phyloP scores from a whole-genome alignment of 2,113 vertebrate species.

The Scartelaos histophorus region DNA sequence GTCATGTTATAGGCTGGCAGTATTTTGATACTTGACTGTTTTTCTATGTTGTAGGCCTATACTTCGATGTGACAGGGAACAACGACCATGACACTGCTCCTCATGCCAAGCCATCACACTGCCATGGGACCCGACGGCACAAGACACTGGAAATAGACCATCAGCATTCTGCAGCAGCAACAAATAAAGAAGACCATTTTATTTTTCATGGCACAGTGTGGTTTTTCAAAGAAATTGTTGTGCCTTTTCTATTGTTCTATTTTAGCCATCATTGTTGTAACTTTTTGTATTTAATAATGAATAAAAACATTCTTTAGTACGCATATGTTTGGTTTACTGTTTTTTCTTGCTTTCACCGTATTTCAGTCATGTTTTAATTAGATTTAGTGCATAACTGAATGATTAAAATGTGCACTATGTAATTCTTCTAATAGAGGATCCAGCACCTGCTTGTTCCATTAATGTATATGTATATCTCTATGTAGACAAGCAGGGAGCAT shows the following conservation, averaged over 20 bases:
- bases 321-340: slow-evolving; percentile 11
- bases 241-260: slow-evolving; percentile 76
- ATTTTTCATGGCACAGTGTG: slow-evolving; percentile 72
- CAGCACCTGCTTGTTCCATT: too few relatives aligned
- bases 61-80: slow-evolving; percentile 72
- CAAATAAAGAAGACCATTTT: slow-evolving; percentile 57
- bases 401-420: too few relatives aligned
- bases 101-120: slow-evolving; percentile 74
- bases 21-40: neutral
- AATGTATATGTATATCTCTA: too few relatives aligned
- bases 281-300: slow-evolving; percentile 78
- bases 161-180: slow-evolving; percentile 63
- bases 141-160: slow-evolving; percentile 54
- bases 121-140: slow-evolving; percentile 61
- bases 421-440: too few relatives aligned
- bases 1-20: neutral
- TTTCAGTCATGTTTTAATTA: neutral
- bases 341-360: neutral
- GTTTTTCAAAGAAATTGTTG: slow-evolving; percentile 69
- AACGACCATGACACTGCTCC: slow-evolving; percentile 73
- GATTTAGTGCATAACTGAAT: too few relatives aligned
- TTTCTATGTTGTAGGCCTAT: slow-evolving; percentile 54
- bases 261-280: slow-evolving; percentile 66
- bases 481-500: too few relatives aligned
- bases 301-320: slow-evolving; percentile 71